phyloP scores from a whole-genome alignment of 2,113 vertebrate genomes.

The Cathartes aura region DNA sequence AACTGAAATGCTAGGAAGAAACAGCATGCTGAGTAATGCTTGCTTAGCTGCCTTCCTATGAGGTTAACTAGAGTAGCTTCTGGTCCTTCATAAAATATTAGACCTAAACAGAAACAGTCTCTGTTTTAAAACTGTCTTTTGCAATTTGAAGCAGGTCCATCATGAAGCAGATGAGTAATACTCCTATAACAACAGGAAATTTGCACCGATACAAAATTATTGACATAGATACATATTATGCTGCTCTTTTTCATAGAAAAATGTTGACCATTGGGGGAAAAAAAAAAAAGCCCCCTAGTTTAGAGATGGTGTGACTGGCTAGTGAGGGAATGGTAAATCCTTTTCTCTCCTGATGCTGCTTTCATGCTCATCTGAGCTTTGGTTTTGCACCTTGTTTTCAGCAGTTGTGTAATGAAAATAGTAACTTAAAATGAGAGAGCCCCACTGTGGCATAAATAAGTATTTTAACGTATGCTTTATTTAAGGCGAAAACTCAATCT shows the following conservation, averaged over 20 bases:
- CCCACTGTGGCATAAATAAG: neutral
- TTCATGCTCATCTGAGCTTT: neutral
- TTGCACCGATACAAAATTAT: neutral
- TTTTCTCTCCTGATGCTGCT: conserved; percentile 5
- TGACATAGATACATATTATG: neutral
- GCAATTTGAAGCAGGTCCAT: neutral
- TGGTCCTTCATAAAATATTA: neutral
- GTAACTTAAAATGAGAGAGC: neutral
- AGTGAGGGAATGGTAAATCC: neutral
- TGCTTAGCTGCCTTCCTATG: neutral
- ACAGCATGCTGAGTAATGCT: conserved; percentile 34
- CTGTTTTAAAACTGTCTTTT: neutral
- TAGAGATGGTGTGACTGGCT: neutral
- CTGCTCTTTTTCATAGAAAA: neutral
- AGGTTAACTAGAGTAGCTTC: neutral
- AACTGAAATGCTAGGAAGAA: conserved; percentile 30
- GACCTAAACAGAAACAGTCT: neutral
- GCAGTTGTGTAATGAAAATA: neutral
- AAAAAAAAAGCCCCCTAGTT: neutral
- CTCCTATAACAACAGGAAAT: neutral
- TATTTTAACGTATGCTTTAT: neutral
- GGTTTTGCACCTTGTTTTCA: neutral
- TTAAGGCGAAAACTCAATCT: neutral
- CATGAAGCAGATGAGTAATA: neutral
- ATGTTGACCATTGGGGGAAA: neutral